phyloP scores from a whole-genome alignment of 2,113 vertebrate genomes.

The Oryctolagus cuniculus region mOryCun1.1 NC_091445.1:27101501-27102000 shows the following conservation, averaged over 20 bases:
- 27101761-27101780: constrained; percentile 83
- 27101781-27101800: constrained; percentile 64
- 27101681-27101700: constrained; percentile 87
- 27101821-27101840: constrained; percentile 72
- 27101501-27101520: background rate
- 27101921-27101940: too few species aligned
- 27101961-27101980: background rate
- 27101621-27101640: constrained; percentile 94
- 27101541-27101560: too few species aligned
- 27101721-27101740: constrained; percentile 87
- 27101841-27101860: constrained; percentile 75
- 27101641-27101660: constrained; percentile 89
- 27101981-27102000: background rate
- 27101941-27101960: background rate
- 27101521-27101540: background rate
- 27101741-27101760: constrained; percentile 85
- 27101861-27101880: constrained; percentile 77
- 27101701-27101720: constrained; percentile 88
- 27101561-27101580: too few species aligned
- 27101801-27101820: constrained; percentile 72
- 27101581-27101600: constrained; percentile 92
- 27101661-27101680: constrained; percentile 88
- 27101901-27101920: constrained; percentile 83
- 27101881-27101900: constrained; percentile 86
- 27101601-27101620: constrained; percentile 94